Evolutionary conservation across 2,113 vertebrate genomes (phyloP).

Genomic region (Rynchops niger): DNA sequence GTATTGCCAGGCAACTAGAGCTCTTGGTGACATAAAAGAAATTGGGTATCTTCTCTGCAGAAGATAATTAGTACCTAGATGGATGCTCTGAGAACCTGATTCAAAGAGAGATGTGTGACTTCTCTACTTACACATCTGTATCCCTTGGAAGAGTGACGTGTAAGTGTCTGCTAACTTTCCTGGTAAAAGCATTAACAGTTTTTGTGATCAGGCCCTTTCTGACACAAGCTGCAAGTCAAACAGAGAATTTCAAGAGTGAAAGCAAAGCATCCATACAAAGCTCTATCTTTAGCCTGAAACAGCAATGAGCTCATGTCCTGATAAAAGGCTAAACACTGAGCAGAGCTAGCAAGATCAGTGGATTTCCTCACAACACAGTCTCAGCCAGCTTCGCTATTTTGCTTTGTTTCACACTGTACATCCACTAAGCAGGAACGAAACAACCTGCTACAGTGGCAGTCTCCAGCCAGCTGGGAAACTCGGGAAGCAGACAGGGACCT

Average conservation of each 20-base stretch:
- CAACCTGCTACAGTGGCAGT: neutral
- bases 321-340: constrained; percentile 52
- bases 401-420: neutral
- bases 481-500: neutral
- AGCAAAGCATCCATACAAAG: constrained; percentile 23
- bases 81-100: constrained; percentile 20
- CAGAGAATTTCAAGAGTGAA: constrained; percentile 12
- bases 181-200: constrained; percentile 25
- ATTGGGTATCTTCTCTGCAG: neutral
- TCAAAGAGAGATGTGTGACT: constrained; percentile 34
- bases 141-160: neutral
- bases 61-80: constrained; percentile 50
- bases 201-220: constrained; percentile 41
- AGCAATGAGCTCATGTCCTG: constrained; percentile 3
- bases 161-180: constrained; percentile 33
- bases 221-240: constrained; percentile 30
- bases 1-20: constrained; percentile 48
- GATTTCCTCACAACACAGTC: constrained; percentile 22
- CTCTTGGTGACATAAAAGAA: constrained; percentile 43
- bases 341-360: constrained; percentile 43
- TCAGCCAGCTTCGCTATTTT: neutral
- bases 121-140: neutral
- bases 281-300: constrained; percentile 37
- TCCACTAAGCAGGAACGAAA: neutral
- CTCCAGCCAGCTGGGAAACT: neutral